Percentiles rank a stretch among this genome's conserved stretches.
These are phyloP conservation scores for Brachypodius melanocephalos DNA, from an alignment of 2,113 vertebrate genomes.

Conservation along the genomic window DNA sequence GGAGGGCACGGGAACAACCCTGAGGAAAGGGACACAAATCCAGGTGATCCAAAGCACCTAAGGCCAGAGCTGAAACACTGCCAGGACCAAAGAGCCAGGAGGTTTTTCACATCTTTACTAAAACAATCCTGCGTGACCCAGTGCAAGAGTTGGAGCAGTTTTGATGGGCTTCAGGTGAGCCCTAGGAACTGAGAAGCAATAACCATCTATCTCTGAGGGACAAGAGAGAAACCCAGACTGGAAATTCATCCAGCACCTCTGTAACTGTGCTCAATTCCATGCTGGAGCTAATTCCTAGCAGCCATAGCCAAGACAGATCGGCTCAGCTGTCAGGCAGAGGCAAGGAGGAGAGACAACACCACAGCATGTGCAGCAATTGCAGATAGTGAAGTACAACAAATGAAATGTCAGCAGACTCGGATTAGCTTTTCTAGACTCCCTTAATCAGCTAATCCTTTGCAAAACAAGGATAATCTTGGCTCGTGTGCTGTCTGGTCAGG, in stretches of 20 bases:
- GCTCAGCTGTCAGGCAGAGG: neutral
- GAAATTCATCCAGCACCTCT: neutral
- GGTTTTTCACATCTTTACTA: neutral
- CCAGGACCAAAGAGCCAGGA: neutral
- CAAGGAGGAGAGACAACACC: neutral
- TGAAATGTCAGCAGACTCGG: neutral
- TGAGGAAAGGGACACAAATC: neutral
- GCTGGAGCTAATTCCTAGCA: neutral
- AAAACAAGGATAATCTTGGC: constrained; percentile 1
- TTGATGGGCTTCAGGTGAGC: neutral
- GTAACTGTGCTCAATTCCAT: neutral
- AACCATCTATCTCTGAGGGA: neutral
- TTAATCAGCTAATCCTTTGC: neutral
- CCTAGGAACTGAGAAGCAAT: neutral
- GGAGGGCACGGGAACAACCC: neutral
- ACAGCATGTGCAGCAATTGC: neutral
- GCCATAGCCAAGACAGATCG: neutral
- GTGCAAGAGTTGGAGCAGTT: neutral
- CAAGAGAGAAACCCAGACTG: neutral
- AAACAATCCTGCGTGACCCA: neutral
- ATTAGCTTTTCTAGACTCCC: neutral
- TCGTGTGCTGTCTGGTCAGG: neutral
- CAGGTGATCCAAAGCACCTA: neutral
- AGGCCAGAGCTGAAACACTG: neutral
- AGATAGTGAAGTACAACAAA: neutral